Conservation (phyloP, 2,888 invertebrate genomes). For the Brachyptera risi region DNA sequence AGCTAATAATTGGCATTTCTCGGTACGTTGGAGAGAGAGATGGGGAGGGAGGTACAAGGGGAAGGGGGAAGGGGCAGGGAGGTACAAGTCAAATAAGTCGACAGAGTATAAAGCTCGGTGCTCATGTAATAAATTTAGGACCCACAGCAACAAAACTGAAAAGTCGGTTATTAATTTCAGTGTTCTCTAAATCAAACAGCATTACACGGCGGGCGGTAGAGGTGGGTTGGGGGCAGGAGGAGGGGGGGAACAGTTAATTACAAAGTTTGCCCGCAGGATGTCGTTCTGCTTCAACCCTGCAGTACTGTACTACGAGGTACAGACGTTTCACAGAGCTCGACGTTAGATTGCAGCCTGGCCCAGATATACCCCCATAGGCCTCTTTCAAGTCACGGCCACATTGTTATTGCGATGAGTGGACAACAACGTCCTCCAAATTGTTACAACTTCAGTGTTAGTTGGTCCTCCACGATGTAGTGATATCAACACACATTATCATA, state of each 20-base stretch:
- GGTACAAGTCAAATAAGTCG: slow-evolving; percentile 32
- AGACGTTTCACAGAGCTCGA: no score
- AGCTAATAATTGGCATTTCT: no score
- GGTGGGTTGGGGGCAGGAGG: slow-evolving; percentile 19
- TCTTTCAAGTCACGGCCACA: no score
- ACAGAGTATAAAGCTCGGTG: no score
- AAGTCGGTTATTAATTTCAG: slow-evolving; percentile 34
- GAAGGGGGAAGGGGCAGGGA: neutral
- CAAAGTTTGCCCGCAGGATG: slow-evolving; percentile 22
- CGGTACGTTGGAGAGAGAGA: no score
- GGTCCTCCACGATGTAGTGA: no score
- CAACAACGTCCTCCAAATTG: no score
- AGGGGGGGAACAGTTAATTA: slow-evolving; percentile 31
- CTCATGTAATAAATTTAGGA: slow-evolving; percentile 30
- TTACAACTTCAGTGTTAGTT: no score
- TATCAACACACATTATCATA: no score
- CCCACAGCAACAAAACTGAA: slow-evolving; percentile 29
- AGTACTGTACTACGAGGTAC: no score
- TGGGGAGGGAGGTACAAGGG: neutral
- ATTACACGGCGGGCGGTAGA: slow-evolving; percentile 25
- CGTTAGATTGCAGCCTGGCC: neutral
- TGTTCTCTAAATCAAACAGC: slow-evolving; percentile 35
- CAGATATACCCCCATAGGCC: neutral
- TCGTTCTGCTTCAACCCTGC: neutral
- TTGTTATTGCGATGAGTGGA: no score